Conservation (phyloP, 2,797 vertebrate species). For the Chanos chanos region DNA sequence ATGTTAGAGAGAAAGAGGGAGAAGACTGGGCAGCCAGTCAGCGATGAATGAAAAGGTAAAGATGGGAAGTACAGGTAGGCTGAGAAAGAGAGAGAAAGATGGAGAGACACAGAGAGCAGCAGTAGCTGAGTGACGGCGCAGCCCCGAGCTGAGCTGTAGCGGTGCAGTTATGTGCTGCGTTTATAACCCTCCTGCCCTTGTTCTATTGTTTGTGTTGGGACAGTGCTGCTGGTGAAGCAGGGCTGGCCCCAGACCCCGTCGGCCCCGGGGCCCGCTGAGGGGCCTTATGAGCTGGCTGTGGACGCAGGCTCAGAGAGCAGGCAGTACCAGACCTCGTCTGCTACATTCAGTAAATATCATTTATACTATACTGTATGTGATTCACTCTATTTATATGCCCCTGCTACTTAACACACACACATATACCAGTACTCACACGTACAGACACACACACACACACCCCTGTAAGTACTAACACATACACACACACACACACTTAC, state of each 20-base stretch:
- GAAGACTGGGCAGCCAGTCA: too few relatives aligned
- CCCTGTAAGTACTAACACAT: too few relatives aligned
- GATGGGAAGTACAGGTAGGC: too few relatives aligned
- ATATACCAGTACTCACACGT: slow-evolving; percentile 16
- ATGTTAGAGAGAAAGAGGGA: too few relatives aligned
- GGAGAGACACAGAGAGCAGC: too few relatives aligned
- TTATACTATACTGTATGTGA: slow-evolving; percentile 34
- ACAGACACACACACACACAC: slow-evolving; percentile 1
- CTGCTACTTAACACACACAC: background rate
- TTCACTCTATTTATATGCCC: slow-evolving; percentile 19
- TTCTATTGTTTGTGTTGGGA: slow-evolving; percentile 68
- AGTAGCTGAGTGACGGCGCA: too few relatives aligned
- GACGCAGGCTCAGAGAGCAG: slow-evolving; percentile 84
- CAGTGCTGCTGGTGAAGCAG: slow-evolving; percentile 88
- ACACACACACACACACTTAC: too few relatives aligned
- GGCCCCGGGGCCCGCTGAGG: slow-evolving; percentile 81
- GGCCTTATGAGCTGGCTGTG: slow-evolving; percentile 87
- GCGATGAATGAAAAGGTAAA: too few relatives aligned
- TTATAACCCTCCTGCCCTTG: slow-evolving; percentile 61
- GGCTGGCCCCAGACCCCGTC: slow-evolving; percentile 84
- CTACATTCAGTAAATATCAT: slow-evolving; percentile 84
- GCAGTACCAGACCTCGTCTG: slow-evolving; percentile 84
- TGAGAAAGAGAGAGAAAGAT: too few relatives aligned
- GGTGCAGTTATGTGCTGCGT: slow-evolving; percentile 43
- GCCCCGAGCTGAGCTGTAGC: background rate